phyloP scores from a whole-genome alignment of 2,888 invertebrate species.

The Clitarchus hookeri region DNA sequence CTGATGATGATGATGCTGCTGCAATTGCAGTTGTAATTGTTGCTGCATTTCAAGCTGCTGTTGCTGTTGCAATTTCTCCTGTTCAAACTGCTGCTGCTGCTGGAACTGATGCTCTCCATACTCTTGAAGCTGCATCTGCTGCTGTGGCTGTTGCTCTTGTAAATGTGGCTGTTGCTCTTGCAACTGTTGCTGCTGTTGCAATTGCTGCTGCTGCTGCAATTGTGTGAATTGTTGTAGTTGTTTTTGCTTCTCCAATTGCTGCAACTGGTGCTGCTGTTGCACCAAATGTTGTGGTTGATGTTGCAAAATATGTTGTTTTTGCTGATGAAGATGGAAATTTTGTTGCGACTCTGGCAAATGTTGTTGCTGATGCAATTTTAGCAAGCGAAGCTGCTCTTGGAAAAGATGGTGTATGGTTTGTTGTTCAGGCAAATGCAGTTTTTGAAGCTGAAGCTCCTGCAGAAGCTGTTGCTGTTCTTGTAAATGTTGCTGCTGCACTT shows the following conservation, averaged over 20 bases:
- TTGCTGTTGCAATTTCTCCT: slow-evolving; percentile 38
- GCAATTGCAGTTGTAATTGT: slow-evolving; percentile 45
- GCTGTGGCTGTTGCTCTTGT: neutral
- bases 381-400: too few relatives aligned
- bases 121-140: slow-evolving; percentile 50
- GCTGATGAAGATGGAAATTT: neutral
- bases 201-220: slow-evolving; percentile 56
- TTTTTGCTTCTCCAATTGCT: slow-evolving; percentile 46
- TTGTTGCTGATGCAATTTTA: neutral
- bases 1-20: slow-evolving; percentile 38
- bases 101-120: slow-evolving; percentile 48
- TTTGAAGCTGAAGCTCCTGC: too few relatives aligned
- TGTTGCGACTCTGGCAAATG: neutral
- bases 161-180: neutral
- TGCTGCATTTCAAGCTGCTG: slow-evolving; percentile 40
- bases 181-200: slow-evolving; percentile 56
- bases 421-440: too few relatives aligned
- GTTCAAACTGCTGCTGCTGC: slow-evolving; percentile 38
- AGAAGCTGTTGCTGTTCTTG: too few relatives aligned
- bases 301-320: neutral
- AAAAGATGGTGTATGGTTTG: too few relatives aligned
- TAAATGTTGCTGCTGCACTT: slow-evolving; percentile 39
- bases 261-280: slow-evolving; percentile 41
- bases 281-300: neutral
- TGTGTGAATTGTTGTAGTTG: slow-evolving; percentile 51